Conservation (phyloP, 2,797 vertebrate genomes). For the Oreochromis mossambicus region DNA sequence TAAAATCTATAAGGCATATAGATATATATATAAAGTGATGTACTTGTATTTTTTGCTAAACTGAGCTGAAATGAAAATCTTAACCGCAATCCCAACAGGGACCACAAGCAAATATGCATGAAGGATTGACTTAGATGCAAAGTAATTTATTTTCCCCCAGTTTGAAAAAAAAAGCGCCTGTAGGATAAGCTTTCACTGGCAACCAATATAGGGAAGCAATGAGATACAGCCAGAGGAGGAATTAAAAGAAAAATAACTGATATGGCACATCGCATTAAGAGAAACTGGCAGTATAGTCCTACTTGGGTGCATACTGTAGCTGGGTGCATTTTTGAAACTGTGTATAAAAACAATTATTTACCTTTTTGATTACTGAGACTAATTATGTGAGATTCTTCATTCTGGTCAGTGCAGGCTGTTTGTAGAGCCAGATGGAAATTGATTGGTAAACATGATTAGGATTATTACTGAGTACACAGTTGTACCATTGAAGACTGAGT, state of each 20-base stretch:
- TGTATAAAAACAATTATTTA: not conserved
- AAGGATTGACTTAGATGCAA: constrained; percentile 4
- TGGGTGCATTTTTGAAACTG: not conserved
- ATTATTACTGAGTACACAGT: not conserved
- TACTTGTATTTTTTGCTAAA: not conserved
- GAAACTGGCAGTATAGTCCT: not conserved
- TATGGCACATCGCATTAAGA: not conserved
- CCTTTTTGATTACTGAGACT: not conserved
- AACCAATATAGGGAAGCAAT: not conserved
- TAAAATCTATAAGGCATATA: not conserved
- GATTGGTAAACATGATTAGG: not conserved
- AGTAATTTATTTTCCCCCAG: constrained; percentile 10
- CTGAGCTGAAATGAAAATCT: not conserved
- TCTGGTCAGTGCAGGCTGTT: not conserved
- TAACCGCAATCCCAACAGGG: not conserved
- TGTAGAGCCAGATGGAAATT: not conserved
- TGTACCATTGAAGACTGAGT: not conserved
- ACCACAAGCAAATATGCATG: not conserved
- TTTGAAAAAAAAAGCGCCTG: not conserved
- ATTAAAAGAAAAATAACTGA: not conserved
- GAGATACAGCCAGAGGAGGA: not conserved
- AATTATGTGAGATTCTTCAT: not conserved
- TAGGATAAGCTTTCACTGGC: not conserved
- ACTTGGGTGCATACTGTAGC: not conserved
- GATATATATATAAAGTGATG: not conserved